phyloP scores from a whole-genome alignment of 2,113 vertebrate genomes.

The Plotosus lineatus region DNA sequence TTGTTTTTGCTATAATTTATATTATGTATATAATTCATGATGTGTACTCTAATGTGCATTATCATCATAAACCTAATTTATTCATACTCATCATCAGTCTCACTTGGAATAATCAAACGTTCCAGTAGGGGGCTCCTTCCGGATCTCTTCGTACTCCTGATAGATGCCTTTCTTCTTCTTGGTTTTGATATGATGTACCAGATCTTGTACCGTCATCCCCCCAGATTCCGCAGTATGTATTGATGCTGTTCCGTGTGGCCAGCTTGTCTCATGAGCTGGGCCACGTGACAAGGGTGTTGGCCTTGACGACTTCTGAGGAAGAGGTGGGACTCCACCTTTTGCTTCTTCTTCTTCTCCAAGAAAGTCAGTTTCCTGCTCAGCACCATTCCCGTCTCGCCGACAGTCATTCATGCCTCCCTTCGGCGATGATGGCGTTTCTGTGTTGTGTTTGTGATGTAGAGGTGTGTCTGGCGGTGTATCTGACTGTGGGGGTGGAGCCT shows the following conservation, averaged over 20 bases:
- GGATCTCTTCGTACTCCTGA: constrained; percentile 80
- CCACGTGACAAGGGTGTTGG: constrained; percentile 67
- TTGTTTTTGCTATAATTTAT: background rate
- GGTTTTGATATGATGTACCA: constrained; percentile 75
- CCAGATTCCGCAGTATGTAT: constrained; percentile 73
- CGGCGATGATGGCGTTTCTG: background rate
- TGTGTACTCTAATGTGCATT: background rate
- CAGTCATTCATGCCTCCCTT: constrained; percentile 26
- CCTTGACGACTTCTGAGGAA: constrained; percentile 77
- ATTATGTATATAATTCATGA: background rate
- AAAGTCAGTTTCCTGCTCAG: constrained; percentile 48
- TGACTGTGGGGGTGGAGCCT: constrained; percentile 76
- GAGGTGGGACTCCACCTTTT: constrained; percentile 70
- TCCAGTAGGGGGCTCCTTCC: constrained; percentile 75
- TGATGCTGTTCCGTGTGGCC: constrained; percentile 63
- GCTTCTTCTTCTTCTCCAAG: constrained; percentile 28
- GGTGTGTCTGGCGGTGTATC: constrained; percentile 77
- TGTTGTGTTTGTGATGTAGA: constrained; percentile 62
- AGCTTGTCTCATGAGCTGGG: constrained; percentile 48
- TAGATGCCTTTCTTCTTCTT: constrained; percentile 78
- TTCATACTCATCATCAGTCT: constrained; percentile 44
- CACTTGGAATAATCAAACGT: constrained; percentile 79
- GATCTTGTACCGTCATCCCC: constrained; percentile 69
- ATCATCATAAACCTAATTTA: background rate
- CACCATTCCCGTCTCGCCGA: constrained; percentile 22